Conservation (phyloP, 2,113 vertebrate genomes). For the Heterocephalus glaber region DNA sequence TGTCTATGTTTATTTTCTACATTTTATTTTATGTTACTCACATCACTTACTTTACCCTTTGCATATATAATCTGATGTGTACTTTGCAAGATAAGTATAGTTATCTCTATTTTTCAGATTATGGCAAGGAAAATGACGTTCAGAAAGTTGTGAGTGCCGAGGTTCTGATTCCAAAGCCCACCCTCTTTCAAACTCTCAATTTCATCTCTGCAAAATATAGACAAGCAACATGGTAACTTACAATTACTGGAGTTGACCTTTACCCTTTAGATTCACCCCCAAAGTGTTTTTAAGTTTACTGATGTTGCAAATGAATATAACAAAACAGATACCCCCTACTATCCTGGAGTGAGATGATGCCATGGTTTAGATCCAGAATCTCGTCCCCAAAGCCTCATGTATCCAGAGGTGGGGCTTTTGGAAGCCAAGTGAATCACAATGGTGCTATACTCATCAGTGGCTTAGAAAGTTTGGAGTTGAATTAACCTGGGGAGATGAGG, state of each 20-base stretch:
- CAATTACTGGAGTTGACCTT: neutral
- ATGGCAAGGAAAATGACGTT: neutral
- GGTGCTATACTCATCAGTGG: neutral
- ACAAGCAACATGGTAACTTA: neutral
- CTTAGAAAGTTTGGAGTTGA: neutral
- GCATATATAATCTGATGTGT: neutral
- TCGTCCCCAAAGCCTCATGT: neutral
- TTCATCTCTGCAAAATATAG: neutral
- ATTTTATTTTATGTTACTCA: neutral
- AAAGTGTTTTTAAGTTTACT: neutral
- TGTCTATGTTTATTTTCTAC: neutral
- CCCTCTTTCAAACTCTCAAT: neutral
- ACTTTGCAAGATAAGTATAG: neutral
- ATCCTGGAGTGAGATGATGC: neutral
- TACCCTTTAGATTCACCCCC: neutral
- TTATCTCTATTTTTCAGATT: slow-evolving; percentile 35
- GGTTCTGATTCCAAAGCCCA: neutral
- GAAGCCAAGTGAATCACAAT: neutral
- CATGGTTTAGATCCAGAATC: neutral
- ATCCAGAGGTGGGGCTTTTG: neutral
- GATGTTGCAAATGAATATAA: neutral
- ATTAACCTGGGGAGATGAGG: neutral
- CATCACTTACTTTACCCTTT: neutral
- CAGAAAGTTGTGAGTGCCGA: neutral
- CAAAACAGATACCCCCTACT: neutral